Conservation (phyloP, 2,888 invertebrate species). For the Cerastis leucographa region DNA sequence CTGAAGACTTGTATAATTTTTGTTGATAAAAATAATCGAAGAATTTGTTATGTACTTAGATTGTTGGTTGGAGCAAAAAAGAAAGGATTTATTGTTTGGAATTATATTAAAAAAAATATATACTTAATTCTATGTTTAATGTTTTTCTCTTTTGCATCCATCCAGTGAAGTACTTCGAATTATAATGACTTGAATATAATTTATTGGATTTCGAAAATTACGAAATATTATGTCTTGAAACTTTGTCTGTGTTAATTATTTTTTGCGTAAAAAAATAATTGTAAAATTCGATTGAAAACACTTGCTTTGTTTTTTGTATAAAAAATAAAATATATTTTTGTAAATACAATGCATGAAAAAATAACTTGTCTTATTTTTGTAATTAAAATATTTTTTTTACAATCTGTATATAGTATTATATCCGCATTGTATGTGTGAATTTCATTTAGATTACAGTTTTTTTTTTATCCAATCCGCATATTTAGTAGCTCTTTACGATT, state of each 20-base stretch:
- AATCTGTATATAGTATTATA: conserved; percentile 58
- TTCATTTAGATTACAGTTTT: conserved; percentile 41
- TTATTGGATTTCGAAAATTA: conserved; percentile 44
- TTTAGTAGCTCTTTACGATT: conserved; percentile 54
- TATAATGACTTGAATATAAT: conserved; percentile 48
- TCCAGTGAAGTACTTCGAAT: conserved; percentile 22
- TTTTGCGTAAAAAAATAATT: conserved; percentile 22
- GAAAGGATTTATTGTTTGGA: neutral
- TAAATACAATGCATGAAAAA: conserved; percentile 66
- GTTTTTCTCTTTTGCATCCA: conserved; percentile 8
- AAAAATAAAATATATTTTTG: conserved; percentile 53
- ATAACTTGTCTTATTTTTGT: conserved; percentile 43
- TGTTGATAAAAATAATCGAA: conserved; percentile 28
- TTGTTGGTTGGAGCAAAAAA: conserved; percentile 16
- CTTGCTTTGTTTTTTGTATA: conserved; percentile 46
- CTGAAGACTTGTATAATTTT: conserved; percentile 57
- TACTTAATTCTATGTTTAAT: neutral
- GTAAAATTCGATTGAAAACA: conserved; percentile 27
- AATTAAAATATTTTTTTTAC: conserved; percentile 51
- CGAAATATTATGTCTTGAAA: conserved; percentile 29
- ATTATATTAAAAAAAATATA: neutral
- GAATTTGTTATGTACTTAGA: conserved; percentile 13
- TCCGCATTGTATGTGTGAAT: conserved; percentile 58
- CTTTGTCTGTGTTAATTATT: conserved; percentile 19
- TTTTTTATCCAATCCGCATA: conserved; percentile 50